A percentile compares a stretch with the other conserved stretches of the same genome.
These are phyloP conservation scores for Eudasyphora cyanicolor DNA, from an alignment of 2,888 invertebrate species.

Conservation along the genomic window DNA sequence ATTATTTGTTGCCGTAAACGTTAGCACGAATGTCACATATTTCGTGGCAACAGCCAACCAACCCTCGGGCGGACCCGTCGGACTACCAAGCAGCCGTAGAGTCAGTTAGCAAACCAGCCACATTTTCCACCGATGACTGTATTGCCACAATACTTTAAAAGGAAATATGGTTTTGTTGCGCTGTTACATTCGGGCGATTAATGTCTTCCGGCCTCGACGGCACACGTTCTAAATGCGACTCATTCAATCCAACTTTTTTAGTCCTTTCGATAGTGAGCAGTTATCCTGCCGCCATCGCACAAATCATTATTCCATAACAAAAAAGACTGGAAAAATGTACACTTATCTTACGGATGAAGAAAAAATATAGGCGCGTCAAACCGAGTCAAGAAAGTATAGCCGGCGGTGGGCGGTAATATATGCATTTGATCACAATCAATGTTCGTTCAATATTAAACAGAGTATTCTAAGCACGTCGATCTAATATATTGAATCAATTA, in stretches of 20 bases:
- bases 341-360: too few species aligned
- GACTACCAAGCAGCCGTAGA: too few species aligned
- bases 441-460: too few species aligned
- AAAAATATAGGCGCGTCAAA: too few species aligned
- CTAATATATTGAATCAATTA: too few species aligned
- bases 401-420: too few species aligned
- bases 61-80: too few species aligned
- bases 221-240: conserved; percentile 6
- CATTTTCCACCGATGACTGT: background rate
- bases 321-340: too few species aligned
- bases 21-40: conserved; percentile 41
- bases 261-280: background rate
- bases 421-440: too few species aligned
- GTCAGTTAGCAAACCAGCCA: background rate
- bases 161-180: conserved; percentile 36
- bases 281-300: background rate
- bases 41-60: too few species aligned
- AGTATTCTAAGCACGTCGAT: too few species aligned
- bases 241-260: background rate
- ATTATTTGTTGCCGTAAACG: conserved; percentile 39
- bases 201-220: conserved; percentile 32
- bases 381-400: too few species aligned
- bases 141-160: conserved; percentile 10
- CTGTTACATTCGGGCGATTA: conserved; percentile 30
- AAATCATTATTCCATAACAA: conserved; percentile 2